A percentile compares a stretch with the other conserved stretches of the same genome.
Evolutionary conservation across 2,888 invertebrate species (phyloP).

Genomic region (Callyntrura sp.): DNA sequence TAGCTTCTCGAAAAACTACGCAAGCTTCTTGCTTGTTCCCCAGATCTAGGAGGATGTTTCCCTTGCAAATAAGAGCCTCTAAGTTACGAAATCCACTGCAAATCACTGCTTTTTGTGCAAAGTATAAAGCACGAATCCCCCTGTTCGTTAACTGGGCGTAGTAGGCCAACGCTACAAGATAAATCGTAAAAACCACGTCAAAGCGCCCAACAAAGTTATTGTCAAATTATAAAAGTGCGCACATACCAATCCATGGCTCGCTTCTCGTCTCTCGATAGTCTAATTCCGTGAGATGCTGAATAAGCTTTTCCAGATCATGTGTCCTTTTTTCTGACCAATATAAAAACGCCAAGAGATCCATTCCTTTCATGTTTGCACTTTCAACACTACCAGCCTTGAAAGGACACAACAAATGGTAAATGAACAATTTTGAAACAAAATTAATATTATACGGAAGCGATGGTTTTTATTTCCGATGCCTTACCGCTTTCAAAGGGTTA

Average conservation of each 20-base stretch:
- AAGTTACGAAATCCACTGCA: constrained; percentile 84
- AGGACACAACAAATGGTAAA: background rate
- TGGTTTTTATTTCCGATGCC: constrained; percentile 43
- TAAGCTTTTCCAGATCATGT: constrained; percentile 89
- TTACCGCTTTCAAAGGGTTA: constrained; percentile 85
- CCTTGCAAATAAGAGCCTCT: constrained; percentile 91
- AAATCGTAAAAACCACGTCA: too few species aligned
- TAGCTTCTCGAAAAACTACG: constrained; percentile 89
- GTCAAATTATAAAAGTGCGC: too few species aligned
- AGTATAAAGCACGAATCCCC: constrained; percentile 89
- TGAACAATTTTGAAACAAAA: background rate
- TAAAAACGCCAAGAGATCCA: constrained; percentile 88
- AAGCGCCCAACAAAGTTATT: too few species aligned
- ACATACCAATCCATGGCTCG: constrained; percentile 90
- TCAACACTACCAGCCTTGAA: constrained; percentile 61
- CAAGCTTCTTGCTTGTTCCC: constrained; percentile 90
- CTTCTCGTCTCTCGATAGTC: constrained; percentile 85
- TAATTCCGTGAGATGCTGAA: constrained; percentile 85
- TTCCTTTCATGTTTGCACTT: constrained; percentile 87
- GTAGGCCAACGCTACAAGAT: constrained; percentile 89
- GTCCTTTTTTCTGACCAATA: constrained; percentile 86
- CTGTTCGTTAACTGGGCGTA: constrained; percentile 89
- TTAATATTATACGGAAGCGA: background rate
- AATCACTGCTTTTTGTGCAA: constrained; percentile 88
- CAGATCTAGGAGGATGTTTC: constrained; percentile 89